Evolutionary conservation across 2,888 invertebrate species (phyloP).

Genomic region (Drosophila paracracens): DNA sequence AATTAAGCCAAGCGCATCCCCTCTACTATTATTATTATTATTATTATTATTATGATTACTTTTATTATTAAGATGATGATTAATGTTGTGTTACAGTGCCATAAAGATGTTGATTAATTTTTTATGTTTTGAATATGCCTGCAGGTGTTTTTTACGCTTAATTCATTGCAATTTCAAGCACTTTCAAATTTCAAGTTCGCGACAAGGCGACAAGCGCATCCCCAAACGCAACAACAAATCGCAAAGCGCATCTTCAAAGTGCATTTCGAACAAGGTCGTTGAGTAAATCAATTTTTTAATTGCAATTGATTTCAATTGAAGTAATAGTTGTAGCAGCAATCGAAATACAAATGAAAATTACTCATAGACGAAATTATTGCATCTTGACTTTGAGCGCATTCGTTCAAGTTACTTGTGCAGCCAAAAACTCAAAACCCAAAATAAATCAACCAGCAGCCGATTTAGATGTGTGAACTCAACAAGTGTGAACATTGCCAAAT

Average conservation of each 20-base stretch:
- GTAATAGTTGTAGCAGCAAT: conserved; percentile 20
- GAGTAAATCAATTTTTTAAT: conserved; percentile 66
- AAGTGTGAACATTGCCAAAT: conserved; percentile 75
- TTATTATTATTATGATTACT: conserved; percentile 8
- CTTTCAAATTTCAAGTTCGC: conserved; percentile 59
- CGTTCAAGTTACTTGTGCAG: conserved; percentile 61
- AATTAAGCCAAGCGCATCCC: not conserved
- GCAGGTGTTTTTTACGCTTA: conserved; percentile 40
- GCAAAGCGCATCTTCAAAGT: conserved; percentile 68
- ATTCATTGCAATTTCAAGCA: conserved; percentile 26
- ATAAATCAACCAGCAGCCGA: conserved; percentile 10
- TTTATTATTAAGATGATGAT: conserved; percentile 28
- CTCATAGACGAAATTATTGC: conserved; percentile 24
- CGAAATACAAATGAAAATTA: conserved; percentile 35
- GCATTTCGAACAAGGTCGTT: conserved; percentile 66
- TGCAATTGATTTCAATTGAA: conserved; percentile 40
- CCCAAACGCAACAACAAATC: conserved; percentile 41
- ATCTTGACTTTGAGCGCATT: conserved; percentile 73
- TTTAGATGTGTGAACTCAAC: conserved; percentile 59
- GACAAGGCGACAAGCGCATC: conserved; percentile 56
- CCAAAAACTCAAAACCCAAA: conserved; percentile 1
- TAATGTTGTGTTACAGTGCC: conserved; percentile 31
- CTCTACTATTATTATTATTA: not conserved
- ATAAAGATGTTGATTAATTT: conserved; percentile 42
- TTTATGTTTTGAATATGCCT: conserved; percentile 24